Percentiles rank a stretch among this genome's conserved stretches.
Conservation (phyloP, 2,113 vertebrate genomes). For the Isurus oxyrinchus region DNA sequence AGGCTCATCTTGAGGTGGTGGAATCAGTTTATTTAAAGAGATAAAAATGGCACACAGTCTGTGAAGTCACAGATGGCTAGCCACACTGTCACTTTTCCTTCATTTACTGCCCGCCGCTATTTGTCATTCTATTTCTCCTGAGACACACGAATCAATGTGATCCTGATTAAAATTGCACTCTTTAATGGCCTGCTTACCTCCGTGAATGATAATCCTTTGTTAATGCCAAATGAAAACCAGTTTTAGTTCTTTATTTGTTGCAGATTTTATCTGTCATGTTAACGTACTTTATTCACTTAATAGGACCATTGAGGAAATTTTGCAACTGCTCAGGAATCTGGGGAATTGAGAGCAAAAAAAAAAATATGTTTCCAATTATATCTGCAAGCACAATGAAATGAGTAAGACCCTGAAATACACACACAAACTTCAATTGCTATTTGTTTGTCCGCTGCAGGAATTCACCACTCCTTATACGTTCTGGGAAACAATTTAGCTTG, state of each 20-base stretch:
- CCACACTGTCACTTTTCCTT: neutral
- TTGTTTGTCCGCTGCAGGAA: constrained; percentile 21
- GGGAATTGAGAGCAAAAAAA: constrained; percentile 32
- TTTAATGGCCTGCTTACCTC: neutral
- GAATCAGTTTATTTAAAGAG: neutral
- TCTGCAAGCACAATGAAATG: constrained; percentile 5
- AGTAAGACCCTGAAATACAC: neutral
- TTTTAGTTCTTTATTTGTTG: constrained; percentile 28
- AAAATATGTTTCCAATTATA: constrained; percentile 34
- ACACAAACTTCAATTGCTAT: constrained; percentile 30
- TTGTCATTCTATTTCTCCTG: neutral
- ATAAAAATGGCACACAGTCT: neutral
- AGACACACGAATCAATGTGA: neutral
- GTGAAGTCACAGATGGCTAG: neutral
- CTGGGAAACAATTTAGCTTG: constrained; percentile 13
- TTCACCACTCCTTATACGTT: neutral
- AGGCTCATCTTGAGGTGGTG: neutral
- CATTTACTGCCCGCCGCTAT: neutral
- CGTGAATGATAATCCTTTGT: constrained; percentile 29
- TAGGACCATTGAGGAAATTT: constrained; percentile 20
- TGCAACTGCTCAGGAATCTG: constrained; percentile 33
- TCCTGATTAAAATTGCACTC: constrained; percentile 16
- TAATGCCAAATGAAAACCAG: constrained; percentile 20
- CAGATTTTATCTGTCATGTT: constrained; percentile 32
- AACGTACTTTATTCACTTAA: constrained; percentile 32